These are phyloP conservation scores for Idaea straminata DNA, from an alignment of 2,888 invertebrate species.

Conservation along the genomic window DNA sequence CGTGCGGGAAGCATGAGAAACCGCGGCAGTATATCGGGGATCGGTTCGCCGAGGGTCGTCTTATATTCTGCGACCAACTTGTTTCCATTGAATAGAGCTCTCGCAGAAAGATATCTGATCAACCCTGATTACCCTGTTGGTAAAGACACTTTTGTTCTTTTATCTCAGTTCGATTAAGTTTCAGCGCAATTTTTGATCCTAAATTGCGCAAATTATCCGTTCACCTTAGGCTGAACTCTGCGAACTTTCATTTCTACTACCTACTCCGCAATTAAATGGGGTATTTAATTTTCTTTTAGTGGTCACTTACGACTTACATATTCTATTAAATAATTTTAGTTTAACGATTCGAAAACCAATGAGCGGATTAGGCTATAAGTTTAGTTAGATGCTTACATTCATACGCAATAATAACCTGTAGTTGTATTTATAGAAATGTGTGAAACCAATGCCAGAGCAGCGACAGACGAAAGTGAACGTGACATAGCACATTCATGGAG, in stretches of 20 bases:
- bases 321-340: no score
- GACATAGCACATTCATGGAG: constrained; percentile 95
- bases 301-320: no score
- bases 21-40: constrained; percentile 70
- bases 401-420: not conserved
- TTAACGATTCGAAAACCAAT: no score
- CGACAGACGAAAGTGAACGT: constrained; percentile 86
- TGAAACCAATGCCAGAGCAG: constrained; percentile 88
- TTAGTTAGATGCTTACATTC: no score
- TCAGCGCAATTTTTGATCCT: no score
- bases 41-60: constrained; percentile 81
- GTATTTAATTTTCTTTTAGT: no score
- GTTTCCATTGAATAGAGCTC: constrained; percentile 87
- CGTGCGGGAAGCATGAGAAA: constrained; percentile 70
- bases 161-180: not conserved
- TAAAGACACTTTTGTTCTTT: constrained; percentile 28
- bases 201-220: no score
- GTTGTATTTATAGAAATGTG: constrained; percentile 82
- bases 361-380: no score
- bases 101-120: constrained; percentile 91
- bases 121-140: constrained; percentile 73
- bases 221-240: no score
- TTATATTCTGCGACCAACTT: constrained; percentile 87
- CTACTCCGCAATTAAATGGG: no score
- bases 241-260: no score